Evolutionary conservation across 2,888 invertebrate species (phyloP), one percentile per base, ranked within the genome.

Genomic region (Eumerus sabulonum): DNA sequence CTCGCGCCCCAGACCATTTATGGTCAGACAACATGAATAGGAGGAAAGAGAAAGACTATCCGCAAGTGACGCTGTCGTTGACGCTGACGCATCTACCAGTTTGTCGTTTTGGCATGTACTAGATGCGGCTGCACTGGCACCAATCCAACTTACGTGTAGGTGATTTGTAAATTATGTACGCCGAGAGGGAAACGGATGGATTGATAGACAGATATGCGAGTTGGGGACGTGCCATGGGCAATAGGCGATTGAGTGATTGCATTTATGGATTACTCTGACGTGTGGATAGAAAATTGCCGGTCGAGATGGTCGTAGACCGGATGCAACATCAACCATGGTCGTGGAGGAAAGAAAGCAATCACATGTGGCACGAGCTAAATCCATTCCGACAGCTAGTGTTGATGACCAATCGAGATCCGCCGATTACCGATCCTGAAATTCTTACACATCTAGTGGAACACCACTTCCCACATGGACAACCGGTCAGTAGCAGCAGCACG

Each of bases 131-230:
- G 45, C 16, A 51, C 53, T 68, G 27, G 38, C 63, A 64, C 64
- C 47, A 11, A n/a, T n/a, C 40, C 40, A n/a, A n/a, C 40, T 3
- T 70, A 45, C 63, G 74, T 70, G 74, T 73, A 70, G 73, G 74
- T 74, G 74, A 74, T 79, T 79, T 79, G 74, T 79, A 79, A 74
- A 74, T 70, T 70, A 73, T 79, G 73, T 57, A 67, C 67, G 62
- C 42, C 51, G 73, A 73, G 77, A 72, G 73, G 59, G 73, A 57
- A 67, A 74, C 27, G 27, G 74, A 79, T 64, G 68, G 68, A 79
- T 73, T 57, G 44, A 64, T 77, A 73, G 57, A 67, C 72, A 72
- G 63, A 67, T n/a, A n/a, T 7, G 27, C 27, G 27, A 27, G 27
- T 27, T 27, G 2, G 27, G 27, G 27, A 27, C 27, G 27, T 27